Base-by-base conservation (phyloP, 2,797 vertebrate genomes). In the Aphelocoma californica region DNA sequence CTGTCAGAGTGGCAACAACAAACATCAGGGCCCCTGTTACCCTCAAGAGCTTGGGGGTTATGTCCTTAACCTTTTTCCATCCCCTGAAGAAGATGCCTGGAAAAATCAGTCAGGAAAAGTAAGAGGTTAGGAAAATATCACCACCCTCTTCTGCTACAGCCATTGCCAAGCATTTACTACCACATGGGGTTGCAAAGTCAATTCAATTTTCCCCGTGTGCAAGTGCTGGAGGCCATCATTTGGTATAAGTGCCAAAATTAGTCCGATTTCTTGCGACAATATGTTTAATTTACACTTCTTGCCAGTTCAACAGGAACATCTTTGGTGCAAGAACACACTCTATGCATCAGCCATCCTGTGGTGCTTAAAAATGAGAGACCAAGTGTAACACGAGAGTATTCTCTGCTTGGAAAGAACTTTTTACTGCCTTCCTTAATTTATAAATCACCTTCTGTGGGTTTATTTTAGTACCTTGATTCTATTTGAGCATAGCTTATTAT, bases 401-500 rank as follows among this genome's bases (percentile, higher is more conserved):
- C 45, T 48, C 51, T 79, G 61, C 90, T 92, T 61, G 25, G 10
- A 94, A 67, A 87, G 50, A 93, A 90, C 67, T 94, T 92, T 89
- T 70, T 53, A 71, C 72, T 94, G 56, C 75, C 81, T 94, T 57
- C 64, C 54, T 73, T 79, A 88, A 95, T 92, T 97, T 94, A 48
- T 87, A 95, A 93, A 77, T 89, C 42, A 14, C 50, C 75, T 96
- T 95, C 66, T 93, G 70, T 64, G 83, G 65, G 81, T 94, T 94
- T 96, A 96, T 94, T 97, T 96, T 95, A 90, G 73, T 96, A 70
- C 69, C 38, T 88, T 81, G 90, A 85, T 82, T 96, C 81, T 95
- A 93, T 96, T 91, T 96, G 93, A 95, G 92, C 80, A 89, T 79
- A 93, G 81, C 61, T 94, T 93, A 95, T 93, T 88, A 92, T 88